Conservation (phyloP, 2,797 vertebrate genomes). For the Squalus acanthias region DNA sequence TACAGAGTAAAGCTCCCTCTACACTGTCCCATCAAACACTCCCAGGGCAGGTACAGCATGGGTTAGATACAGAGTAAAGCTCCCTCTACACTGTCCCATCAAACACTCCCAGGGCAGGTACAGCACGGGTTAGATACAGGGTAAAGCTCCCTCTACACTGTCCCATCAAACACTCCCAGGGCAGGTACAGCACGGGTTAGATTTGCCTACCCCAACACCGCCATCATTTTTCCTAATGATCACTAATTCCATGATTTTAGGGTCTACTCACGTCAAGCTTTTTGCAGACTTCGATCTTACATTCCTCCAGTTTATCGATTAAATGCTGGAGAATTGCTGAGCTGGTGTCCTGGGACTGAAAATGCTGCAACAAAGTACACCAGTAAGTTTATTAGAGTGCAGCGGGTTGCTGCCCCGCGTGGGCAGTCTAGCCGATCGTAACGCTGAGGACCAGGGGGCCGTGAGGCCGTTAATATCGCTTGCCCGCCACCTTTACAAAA, state of each 20-base stretch:
- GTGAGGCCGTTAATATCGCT: background rate
- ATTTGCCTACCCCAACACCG: background rate
- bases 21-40: too few species aligned
- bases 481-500: background rate
- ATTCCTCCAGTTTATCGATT: conserved; percentile 6
- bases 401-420: background rate
- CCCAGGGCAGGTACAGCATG: too few species aligned
- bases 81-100: too few species aligned
- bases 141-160: too few species aligned
- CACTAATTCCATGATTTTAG: background rate
- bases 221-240: background rate
- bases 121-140: too few species aligned
- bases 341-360: background rate
- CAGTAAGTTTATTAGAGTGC: background rate
- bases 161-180: background rate
- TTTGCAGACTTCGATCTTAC: conserved; percentile 1
- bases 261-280: background rate
- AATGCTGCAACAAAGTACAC: background rate
- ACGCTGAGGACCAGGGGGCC: background rate
- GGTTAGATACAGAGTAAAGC: too few species aligned
- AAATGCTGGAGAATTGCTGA: background rate
- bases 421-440: background rate
- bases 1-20: too few species aligned
- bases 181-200: background rate
- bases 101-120: too few species aligned